Conservation (phyloP, 2,888 invertebrate genomes). For the Sericinus montela region DNA sequence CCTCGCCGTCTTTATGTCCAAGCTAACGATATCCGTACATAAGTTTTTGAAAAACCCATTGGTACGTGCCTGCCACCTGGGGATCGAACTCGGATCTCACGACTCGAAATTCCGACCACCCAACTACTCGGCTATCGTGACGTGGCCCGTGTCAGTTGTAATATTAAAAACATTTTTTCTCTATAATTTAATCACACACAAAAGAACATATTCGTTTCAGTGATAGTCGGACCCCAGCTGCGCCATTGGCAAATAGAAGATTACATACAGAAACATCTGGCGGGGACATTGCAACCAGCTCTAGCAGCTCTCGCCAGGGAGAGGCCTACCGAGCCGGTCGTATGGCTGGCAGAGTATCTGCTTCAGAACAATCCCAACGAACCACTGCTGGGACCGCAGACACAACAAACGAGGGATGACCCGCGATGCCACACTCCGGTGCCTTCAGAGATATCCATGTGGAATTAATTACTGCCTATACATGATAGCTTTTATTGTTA, state of each 20-base stretch:
- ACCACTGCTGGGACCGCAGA: conserved; percentile 64
- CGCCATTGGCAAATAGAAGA: conserved; percentile 81
- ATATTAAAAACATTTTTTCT: no score
- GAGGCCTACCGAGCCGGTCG: conserved; percentile 86
- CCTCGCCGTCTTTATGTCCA: no score
- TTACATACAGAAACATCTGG: conserved; percentile 84
- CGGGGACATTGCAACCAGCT: conserved; percentile 81
- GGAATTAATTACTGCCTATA: background rate
- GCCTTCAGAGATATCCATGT: conserved; percentile 35
- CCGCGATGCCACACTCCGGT: conserved; percentile 51
- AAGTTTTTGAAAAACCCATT: no score
- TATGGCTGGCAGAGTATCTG: conserved; percentile 89
- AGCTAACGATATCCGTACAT: no score
- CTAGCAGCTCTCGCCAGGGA: conserved; percentile 83
- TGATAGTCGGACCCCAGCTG: conserved; percentile 86
- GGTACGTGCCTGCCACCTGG: no score
- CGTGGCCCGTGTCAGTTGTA: no score
- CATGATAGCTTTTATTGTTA: no score
- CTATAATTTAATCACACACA: no score
- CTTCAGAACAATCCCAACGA: conserved; percentile 87
- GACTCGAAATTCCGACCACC: no score
- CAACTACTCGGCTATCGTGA: no score
- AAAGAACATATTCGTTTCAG: conserved; percentile 63
- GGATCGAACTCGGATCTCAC: no score
- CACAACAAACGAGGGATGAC: conserved; percentile 41